phyloP scores from a whole-genome alignment of 35 echinoderm and acorn worm species.

The Acanthaster planci region DNA sequence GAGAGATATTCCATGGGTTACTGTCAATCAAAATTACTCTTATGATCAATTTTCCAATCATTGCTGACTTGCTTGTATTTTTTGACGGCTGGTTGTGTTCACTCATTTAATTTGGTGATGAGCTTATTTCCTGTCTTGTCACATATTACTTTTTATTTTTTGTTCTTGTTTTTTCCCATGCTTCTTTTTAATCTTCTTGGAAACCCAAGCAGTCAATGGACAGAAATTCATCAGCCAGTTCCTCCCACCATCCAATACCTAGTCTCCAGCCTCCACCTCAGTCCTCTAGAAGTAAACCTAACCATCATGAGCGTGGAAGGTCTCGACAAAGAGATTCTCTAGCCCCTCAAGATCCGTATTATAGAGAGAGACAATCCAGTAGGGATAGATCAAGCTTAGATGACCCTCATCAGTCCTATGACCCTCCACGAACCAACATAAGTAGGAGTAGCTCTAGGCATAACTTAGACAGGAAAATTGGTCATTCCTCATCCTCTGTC shows the following conservation, averaged over 20 bases:
- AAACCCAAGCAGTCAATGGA: constrained; percentile 15
- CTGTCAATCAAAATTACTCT: too few species aligned
- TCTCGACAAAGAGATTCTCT: not conserved
- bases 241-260: not conserved
- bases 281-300: not conserved
- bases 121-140: too few species aligned
- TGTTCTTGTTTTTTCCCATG: constrained; percentile 22
- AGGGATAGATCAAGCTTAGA: not conserved
- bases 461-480: constrained; percentile 25
- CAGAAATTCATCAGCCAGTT: constrained; percentile 15
- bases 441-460: not conserved
- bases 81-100: too few species aligned
- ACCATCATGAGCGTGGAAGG: not conserved
- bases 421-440: not conserved
- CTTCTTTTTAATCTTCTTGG: constrained; percentile 16
- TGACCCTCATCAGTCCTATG: not conserved
- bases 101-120: too few species aligned
- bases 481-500: not conserved
- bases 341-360: not conserved
- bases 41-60: too few species aligned
- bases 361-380: not conserved
- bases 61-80: too few species aligned
- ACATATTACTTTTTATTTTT: constrained; percentile 3
- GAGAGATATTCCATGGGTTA: too few species aligned
- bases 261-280: constrained; percentile 11